Conservation (phyloP, 1,140 invertebrate genomes). For the Triops longicaudatus region DNA sequence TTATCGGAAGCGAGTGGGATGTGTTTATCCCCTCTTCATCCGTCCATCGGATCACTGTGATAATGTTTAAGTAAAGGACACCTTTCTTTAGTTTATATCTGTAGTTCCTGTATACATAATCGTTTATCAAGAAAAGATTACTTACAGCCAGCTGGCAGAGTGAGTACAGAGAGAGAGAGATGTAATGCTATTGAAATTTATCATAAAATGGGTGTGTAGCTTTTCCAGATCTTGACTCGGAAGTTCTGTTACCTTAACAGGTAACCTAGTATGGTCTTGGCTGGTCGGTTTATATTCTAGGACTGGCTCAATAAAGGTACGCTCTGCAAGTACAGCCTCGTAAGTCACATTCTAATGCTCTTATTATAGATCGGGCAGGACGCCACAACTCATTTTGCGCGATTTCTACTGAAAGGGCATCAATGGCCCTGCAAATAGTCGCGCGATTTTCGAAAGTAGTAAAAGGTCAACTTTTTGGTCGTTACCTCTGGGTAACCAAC, state of each 20-base stretch:
- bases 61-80: no score
- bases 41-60: no score
- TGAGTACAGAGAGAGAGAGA: no score
- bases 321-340: not conserved
- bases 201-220: not conserved
- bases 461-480: slow-evolving; percentile 24
- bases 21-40: no score
- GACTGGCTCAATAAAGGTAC: not conserved
- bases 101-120: not conserved
- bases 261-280: not conserved
- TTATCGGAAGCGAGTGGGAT: no score
- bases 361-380: not conserved
- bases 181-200: no score
- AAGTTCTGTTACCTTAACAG: not conserved
- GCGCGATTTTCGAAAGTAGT: not conserved
- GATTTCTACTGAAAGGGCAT: not conserved
- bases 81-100: no score
- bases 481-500: slow-evolving; percentile 56
- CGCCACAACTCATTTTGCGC: not conserved
- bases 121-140: not conserved
- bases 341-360: not conserved
- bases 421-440: not conserved
- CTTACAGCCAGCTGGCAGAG: no score
- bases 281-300: not conserved
- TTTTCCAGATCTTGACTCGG: not conserved